Base-by-base conservation (phyloP, 2,113 vertebrate genomes). In the Phrynosoma blainvillii region DNA sequence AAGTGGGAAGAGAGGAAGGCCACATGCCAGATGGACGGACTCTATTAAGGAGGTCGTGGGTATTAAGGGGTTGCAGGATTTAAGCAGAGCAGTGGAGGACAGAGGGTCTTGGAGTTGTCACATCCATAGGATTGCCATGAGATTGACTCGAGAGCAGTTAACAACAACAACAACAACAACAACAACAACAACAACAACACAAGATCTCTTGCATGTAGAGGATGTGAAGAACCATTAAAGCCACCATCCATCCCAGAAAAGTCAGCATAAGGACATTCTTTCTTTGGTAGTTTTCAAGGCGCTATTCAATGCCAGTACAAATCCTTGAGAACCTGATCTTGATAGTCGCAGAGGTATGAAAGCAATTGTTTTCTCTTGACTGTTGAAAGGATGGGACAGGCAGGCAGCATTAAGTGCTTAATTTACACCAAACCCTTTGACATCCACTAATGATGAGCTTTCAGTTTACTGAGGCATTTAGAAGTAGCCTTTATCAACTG, bases 401-500 rank as follows among this genome's bases (percentile, higher is more conserved):
- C 59, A 54, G 36, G 59, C 30, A 76, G 42, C 47, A 54, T 10
- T 71, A 56, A 73, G 32, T 18, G 21, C 14, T 66, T 76, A 54
- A 83, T 68, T 27, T 83, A 77, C 30, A 47, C 62, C 71, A 54
- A 68, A 82, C 3, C 59, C 83, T 71, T 80, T 88, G 71, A 54
- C 74, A 30, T 54, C 80, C 80, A 66, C 42, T 75, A 66, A 68
- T n/a, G 59, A 68, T 88, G 42, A 82, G 80, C 40, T 88, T 82
- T 54, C 70, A n/a, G 59, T 52, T 56, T 66, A 18, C 52, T 68
- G 40, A 88, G 14, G 73, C 80, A 83, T 77, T 76, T 80, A 82
- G 76, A 76, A 82, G 30, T 66, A 21, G 71, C 21, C n/a, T 88
- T 87, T 88, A 77, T 88, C 40, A 83, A 77, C 71, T 77, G 59